Conservation (phyloP, 2,797 vertebrate species). For the Novumbra hubbsi region DNA sequence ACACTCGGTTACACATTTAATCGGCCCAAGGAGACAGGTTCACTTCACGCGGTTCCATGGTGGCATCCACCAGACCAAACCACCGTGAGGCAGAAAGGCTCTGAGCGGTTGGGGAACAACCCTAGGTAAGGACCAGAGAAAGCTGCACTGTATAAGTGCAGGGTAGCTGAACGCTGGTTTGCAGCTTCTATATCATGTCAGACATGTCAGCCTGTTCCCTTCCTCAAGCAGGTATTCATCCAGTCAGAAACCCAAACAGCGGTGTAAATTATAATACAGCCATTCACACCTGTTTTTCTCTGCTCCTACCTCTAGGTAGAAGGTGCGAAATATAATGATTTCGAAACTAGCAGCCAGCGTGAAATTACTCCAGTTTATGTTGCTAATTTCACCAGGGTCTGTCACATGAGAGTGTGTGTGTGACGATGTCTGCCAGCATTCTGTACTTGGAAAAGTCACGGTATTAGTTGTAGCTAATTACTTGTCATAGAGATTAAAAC, state of each 20-base stretch:
- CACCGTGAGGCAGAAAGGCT: too few species aligned
- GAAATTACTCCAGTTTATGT: constrained; percentile 45
- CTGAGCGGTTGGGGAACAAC: too few species aligned
- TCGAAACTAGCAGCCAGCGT: constrained; percentile 48
- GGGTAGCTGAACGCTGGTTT: constrained; percentile 52
- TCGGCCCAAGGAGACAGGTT: too few species aligned
- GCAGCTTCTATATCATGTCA: constrained; percentile 56
- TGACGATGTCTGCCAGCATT: background rate
- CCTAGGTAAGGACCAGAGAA: constrained; percentile 37
- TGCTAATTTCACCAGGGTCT: constrained; percentile 42
- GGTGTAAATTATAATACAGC: constrained; percentile 38
- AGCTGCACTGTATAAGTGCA: constrained; percentile 39
- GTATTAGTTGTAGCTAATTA: background rate
- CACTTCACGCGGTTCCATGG: too few species aligned
- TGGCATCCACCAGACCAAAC: too few species aligned
- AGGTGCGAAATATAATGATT: constrained; percentile 40
- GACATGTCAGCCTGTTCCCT: constrained; percentile 43
- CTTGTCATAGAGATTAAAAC: background rate
- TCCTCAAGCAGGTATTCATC: constrained; percentile 45
- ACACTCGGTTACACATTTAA: too few species aligned
- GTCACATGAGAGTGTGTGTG: constrained; percentile 36
- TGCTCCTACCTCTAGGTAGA: constrained; percentile 10
- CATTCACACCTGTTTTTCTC: constrained; percentile 22
- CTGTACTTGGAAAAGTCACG: background rate
- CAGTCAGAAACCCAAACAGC: constrained; percentile 35